A percentile compares a stretch with the other conserved stretches of the same genome.
phyloP scores from a whole-genome alignment of 2,888 invertebrate genomes.

The Synanthedon myopaeformis region DNA sequence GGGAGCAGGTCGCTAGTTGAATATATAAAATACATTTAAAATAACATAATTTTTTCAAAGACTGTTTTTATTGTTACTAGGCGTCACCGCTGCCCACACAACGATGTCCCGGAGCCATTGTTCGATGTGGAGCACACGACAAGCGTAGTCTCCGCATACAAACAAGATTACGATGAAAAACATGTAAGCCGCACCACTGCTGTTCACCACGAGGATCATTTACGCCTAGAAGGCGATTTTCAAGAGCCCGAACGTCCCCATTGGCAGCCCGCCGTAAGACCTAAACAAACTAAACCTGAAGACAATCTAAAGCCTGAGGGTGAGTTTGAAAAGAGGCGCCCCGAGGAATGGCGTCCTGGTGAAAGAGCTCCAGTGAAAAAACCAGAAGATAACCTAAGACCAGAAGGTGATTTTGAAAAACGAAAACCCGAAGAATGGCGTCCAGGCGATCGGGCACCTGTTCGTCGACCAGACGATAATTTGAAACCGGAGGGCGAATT shows the following conservation, averaged over 20 bases:
- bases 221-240: slow-evolving; percentile 79
- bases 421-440: slow-evolving; percentile 50
- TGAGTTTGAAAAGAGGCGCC: slow-evolving; percentile 38
- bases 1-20: no score
- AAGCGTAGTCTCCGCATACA: slow-evolving; percentile 73
- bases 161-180: slow-evolving; percentile 75
- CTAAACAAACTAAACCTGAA: slow-evolving; percentile 61
- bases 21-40: not conserved
- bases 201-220: slow-evolving; percentile 76
- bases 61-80: slow-evolving; percentile 56
- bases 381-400: slow-evolving; percentile 70
- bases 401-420: slow-evolving; percentile 67
- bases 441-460: slow-evolving; percentile 58
- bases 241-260: slow-evolving; percentile 60
- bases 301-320: slow-evolving; percentile 46
- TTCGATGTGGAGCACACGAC: slow-evolving; percentile 69
- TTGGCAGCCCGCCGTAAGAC: slow-evolving; percentile 71
- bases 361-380: slow-evolving; percentile 33
- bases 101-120: slow-evolving; percentile 72
- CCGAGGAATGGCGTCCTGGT: slow-evolving; percentile 33
- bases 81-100: slow-evolving; percentile 87
- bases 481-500: slow-evolving; percentile 66
- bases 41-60: not conserved
- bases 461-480: slow-evolving; percentile 62
- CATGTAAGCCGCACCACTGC: slow-evolving; percentile 71